A percentile compares a stretch with the other conserved stretches of the same genome.
These are phyloP conservation scores for Tinea pellionella DNA, from an alignment of 2,888 invertebrate genomes.

Conservation along the genomic window DNA sequence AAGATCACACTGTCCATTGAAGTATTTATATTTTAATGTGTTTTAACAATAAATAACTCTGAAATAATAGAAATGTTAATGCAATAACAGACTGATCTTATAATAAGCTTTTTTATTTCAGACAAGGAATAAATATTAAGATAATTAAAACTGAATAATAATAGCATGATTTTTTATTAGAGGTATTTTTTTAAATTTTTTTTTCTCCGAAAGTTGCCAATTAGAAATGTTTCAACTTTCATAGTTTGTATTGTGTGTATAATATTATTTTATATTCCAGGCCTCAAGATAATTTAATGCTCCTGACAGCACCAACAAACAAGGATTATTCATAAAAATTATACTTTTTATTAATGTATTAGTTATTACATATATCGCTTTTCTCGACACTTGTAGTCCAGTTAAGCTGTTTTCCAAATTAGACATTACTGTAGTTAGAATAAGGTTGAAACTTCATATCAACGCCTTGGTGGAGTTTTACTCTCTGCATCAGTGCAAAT, in stretches of 20 bases:
- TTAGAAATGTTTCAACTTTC: neutral
- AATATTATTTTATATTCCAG: conserved; percentile 31
- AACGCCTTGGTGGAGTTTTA: no score
- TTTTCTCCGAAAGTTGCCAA: neutral
- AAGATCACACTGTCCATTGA: no score
- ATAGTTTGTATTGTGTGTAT: neutral
- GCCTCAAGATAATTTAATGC: conserved; percentile 49
- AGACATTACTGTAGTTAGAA: no score
- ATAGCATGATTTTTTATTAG: conserved; percentile 20
- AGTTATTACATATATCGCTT: no score
- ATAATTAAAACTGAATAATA: conserved; percentile 42
- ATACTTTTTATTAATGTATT: no score
- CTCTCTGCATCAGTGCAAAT: neutral
- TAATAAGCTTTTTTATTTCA: conserved; percentile 31
- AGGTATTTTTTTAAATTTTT: conserved; percentile 8
- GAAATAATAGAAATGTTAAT: no score
- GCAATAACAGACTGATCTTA: no score
- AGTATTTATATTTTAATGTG: no score
- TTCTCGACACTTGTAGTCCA: no score
- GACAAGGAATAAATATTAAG: conserved; percentile 47
- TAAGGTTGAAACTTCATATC: no score
- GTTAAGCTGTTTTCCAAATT: no score
- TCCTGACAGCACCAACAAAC: conserved; percentile 31
- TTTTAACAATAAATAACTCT: no score
- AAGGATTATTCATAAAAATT: conserved; percentile 39